Percentiles rank a stretch among this genome's conserved stretches.
Conservation (phyloP, 2,113 vertebrate species). For the Xiphorhynchus elegans region DNA sequence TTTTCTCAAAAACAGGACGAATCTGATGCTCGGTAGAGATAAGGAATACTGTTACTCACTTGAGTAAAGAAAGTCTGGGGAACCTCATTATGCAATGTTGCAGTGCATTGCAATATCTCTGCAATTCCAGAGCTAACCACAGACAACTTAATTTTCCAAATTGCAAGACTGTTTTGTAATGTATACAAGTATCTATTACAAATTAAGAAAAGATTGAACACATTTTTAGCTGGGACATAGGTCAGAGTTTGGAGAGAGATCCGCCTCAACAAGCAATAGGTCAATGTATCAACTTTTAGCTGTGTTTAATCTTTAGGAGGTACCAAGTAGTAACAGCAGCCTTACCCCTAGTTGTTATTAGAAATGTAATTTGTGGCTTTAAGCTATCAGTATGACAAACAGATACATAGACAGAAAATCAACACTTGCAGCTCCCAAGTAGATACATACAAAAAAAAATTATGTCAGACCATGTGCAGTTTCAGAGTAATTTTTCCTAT, state of each 20-base stretch:
- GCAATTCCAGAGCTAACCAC: slow-evolving; percentile 56
- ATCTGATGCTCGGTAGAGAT: slow-evolving; percentile 29
- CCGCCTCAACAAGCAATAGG: not conserved
- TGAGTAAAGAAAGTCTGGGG: slow-evolving; percentile 26
- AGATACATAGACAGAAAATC: not conserved
- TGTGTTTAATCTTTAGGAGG: slow-evolving; percentile 2
- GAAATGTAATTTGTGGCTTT: not conserved
- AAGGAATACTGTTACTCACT: slow-evolving; percentile 37
- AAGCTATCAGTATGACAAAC: not conserved
- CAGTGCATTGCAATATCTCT: slow-evolving; percentile 51
- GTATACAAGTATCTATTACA: slow-evolving; percentile 35
- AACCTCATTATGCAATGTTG: slow-evolving; percentile 48
- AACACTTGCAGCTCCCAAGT: not conserved
- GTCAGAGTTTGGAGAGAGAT: not conserved
- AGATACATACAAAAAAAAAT: not conserved
- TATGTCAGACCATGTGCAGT: not conserved
- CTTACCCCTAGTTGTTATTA: not conserved
- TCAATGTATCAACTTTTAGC: not conserved
- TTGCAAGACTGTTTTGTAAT: slow-evolving; percentile 53
- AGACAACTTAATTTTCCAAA: slow-evolving; percentile 55
- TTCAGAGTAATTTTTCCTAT: not conserved
- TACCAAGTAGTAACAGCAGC: not conserved
- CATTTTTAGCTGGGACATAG: slow-evolving; percentile 23
- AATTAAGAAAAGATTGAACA: slow-evolving; percentile 35
- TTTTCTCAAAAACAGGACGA: not conserved